Conservation (phyloP, 92 coral and sea anemone species). For the Porites lobata region DNA sequence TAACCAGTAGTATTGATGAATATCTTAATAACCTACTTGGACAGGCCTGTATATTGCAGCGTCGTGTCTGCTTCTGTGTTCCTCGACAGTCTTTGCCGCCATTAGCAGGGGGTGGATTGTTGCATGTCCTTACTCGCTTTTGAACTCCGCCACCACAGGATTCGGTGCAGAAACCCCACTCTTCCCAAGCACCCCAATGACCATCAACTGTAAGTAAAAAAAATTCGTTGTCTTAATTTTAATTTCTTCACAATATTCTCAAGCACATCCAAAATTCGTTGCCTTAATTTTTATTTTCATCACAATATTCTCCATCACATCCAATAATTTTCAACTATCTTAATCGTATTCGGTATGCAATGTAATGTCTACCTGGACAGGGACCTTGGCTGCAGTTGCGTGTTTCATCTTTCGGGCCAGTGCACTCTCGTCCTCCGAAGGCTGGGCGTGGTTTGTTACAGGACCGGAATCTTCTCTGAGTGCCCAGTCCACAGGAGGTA, state of each 20-base stretch:
- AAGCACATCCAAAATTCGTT: no score
- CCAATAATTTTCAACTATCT: no score
- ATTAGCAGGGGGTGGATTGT: constrained; percentile 34
- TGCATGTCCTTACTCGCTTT: constrained; percentile 15
- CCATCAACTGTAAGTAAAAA: constrained; percentile 21
- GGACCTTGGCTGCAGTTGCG: not conserved
- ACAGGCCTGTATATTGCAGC: constrained; percentile 33
- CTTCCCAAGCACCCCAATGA: constrained; percentile 42
- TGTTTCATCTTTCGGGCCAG: not conserved
- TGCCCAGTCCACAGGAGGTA: constrained; percentile 48
- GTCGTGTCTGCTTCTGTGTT: constrained; percentile 8
- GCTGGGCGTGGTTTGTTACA: constrained; percentile 56
- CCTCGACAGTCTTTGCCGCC: constrained; percentile 40
- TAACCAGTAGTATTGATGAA: not conserved
- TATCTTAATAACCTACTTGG: constrained; percentile 8
- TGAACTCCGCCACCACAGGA: constrained; percentile 53
- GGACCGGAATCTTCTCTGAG: constrained; percentile 46
- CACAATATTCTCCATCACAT: no score
- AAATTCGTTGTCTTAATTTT: no score
- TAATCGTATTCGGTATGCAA: no score
- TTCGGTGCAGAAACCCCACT: constrained; percentile 31
- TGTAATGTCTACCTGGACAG: constrained; percentile 15
- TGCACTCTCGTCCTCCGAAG: constrained; percentile 34
- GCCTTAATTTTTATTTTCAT: no score
- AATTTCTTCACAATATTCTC: no score